These are phyloP conservation scores for Drosophila diplacantha DNA, from an alignment of 2,888 invertebrate genomes.

Conservation along the genomic window DNA sequence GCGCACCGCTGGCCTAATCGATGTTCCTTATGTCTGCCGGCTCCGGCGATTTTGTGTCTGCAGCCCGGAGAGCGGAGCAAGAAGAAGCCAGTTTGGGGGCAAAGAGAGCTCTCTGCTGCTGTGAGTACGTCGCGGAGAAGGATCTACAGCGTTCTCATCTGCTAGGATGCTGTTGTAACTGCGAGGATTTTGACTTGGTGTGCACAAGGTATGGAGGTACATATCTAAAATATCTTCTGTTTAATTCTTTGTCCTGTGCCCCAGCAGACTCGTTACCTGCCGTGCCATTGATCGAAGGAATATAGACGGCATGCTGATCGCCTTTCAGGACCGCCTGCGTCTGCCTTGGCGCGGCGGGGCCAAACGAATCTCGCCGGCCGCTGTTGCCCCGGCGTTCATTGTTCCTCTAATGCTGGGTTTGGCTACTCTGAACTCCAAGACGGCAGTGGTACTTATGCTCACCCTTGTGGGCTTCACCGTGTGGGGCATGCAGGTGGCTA, in stretches of 20 bases:
- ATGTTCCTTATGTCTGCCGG: conserved; percentile 47
- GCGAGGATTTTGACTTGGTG: conserved; percentile 80
- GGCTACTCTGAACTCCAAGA: conserved; percentile 78
- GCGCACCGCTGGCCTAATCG: conserved; percentile 30
- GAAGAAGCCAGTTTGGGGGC: conserved; percentile 2
- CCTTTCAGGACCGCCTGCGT: conserved; percentile 80
- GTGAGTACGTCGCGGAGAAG: conserved; percentile 80
- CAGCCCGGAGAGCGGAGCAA: conserved; percentile 34
- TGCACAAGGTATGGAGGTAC: conserved; percentile 79
- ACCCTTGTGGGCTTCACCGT: conserved; percentile 63
- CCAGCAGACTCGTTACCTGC: conserved; percentile 62
- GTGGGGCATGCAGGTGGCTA: conserved; percentile 68
- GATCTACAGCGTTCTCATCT: conserved; percentile 78
- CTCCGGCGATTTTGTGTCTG: conserved; percentile 39
- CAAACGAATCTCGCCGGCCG: conserved; percentile 79
- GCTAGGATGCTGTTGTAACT: conserved; percentile 81
- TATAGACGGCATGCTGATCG: conserved; percentile 77
- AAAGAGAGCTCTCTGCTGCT: conserved; percentile 79
- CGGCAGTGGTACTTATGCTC: conserved; percentile 72
- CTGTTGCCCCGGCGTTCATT: conserved; percentile 79
- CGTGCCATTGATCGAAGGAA: conserved; percentile 53
- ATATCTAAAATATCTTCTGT: too few species aligned
- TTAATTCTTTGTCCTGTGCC: not conserved
- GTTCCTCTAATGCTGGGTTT: conserved; percentile 78
- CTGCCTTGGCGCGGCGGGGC: conserved; percentile 82